Evolutionary conservation across 2,113 vertebrate genomes (phyloP).

Genomic region (Hippopotamus amphibius): DNA sequence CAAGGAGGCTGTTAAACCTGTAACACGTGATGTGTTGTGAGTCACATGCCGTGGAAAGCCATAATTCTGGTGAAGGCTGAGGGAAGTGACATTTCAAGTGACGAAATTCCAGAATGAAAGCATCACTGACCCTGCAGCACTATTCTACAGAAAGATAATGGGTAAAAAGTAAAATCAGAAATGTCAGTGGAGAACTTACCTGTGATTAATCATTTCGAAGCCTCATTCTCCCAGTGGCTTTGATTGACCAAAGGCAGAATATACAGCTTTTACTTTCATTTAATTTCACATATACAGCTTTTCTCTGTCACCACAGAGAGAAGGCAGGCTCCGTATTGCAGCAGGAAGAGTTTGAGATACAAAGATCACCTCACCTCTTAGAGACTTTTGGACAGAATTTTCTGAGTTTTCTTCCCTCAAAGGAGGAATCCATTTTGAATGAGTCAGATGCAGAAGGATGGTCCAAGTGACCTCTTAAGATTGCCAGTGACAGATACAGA

Average conservation of each 20-base stretch:
- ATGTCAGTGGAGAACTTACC: neutral
- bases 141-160: neutral
- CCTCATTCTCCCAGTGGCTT: neutral
- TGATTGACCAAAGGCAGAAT: slow-evolving; percentile 7
- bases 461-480: neutral
- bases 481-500: neutral
- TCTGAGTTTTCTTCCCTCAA: neutral
- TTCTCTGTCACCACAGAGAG: neutral
- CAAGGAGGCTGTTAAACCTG: slow-evolving; percentile 32
- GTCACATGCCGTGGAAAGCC: neutral
- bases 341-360: neutral
- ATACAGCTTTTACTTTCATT: neutral
- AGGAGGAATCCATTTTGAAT: neutral
- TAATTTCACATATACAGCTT: neutral
- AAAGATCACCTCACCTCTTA: slow-evolving; percentile 16
- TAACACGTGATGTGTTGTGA: neutral
- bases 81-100: neutral
- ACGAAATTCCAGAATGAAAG: neutral
- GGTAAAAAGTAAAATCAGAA: neutral
- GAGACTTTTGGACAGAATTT: neutral
- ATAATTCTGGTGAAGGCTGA: neutral
- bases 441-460: neutral
- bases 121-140: neutral
- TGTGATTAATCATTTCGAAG: neutral
- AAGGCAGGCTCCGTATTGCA: neutral